Evolutionary conservation across 2,113 vertebrate genomes (phyloP).

Genomic region (Poeciliopsis occidentalis): DNA sequence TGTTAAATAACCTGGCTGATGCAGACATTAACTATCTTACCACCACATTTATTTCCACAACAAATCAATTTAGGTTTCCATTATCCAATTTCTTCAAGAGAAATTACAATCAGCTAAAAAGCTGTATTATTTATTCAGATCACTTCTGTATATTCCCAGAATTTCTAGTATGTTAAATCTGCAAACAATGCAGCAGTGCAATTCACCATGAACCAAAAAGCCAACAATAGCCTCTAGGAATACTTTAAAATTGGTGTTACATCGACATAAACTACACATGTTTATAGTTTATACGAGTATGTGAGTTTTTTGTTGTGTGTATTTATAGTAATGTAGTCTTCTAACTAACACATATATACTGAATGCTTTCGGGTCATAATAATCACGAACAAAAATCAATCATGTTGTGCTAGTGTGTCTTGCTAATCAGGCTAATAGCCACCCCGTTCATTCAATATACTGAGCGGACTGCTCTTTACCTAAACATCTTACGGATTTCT

Average conservation of each 20-base stretch:
- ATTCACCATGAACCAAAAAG: not conserved
- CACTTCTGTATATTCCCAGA: no score
- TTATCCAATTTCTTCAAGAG: not conserved
- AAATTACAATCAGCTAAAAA: not conserved
- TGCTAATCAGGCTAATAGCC: not conserved
- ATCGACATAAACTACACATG: not conserved
- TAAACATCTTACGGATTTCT: slow-evolving; percentile 14
- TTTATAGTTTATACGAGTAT: not conserved
- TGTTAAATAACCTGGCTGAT: no score
- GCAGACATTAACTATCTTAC: no score
- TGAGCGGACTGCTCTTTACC: slow-evolving; percentile 1
- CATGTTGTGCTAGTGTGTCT: not conserved
- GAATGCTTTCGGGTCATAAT: not conserved
- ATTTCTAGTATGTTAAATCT: not conserved
- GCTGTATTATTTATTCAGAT: not conserved
- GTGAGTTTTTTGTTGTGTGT: not conserved
- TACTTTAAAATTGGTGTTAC: not conserved
- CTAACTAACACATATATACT: not conserved
- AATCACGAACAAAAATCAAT: not conserved
- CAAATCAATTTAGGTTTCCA: no score
- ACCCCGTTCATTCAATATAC: slow-evolving; percentile 29
- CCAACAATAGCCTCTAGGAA: not conserved
- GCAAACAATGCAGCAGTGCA: not conserved
- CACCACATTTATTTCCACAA: no score
- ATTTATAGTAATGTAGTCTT: not conserved